Conservation (phyloP, 1,140 invertebrate species). For the Dolichoris vasculosae region DNA sequence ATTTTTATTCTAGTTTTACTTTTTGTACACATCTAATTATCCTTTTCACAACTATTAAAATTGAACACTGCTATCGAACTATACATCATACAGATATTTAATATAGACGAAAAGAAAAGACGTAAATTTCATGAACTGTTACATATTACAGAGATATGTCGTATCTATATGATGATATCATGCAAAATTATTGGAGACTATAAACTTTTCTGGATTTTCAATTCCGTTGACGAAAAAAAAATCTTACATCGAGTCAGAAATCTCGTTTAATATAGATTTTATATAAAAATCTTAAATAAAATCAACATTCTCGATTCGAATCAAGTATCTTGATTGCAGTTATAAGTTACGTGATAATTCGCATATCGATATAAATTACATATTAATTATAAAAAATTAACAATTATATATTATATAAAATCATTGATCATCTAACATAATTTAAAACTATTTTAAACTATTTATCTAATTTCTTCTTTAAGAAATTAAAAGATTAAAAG, state of each 20-base stretch:
- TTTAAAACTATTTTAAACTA: background rate
- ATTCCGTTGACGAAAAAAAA: background rate
- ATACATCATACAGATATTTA: background rate
- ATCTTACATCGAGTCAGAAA: background rate
- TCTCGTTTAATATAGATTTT: background rate
- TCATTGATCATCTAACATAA: background rate
- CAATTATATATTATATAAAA: background rate
- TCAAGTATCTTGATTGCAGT: background rate
- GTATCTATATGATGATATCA: background rate
- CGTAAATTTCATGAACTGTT: background rate
- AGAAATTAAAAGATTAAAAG: too few species aligned
- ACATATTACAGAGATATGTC: background rate
- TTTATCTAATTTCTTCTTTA: too few species aligned
- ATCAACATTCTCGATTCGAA: background rate
- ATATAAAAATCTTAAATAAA: background rate
- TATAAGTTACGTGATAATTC: background rate
- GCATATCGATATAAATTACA: background rate
- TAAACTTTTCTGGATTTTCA: background rate
- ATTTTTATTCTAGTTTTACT: background rate
- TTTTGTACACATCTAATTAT: background rate
- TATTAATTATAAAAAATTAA: background rate
- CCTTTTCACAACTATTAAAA: background rate
- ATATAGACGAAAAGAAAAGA: background rate
- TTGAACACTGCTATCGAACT: background rate
- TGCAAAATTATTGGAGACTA: background rate